These are phyloP conservation scores for Polyommatus iphigenia DNA, from an alignment of 2,888 invertebrate species.

Conservation along the genomic window DNA sequence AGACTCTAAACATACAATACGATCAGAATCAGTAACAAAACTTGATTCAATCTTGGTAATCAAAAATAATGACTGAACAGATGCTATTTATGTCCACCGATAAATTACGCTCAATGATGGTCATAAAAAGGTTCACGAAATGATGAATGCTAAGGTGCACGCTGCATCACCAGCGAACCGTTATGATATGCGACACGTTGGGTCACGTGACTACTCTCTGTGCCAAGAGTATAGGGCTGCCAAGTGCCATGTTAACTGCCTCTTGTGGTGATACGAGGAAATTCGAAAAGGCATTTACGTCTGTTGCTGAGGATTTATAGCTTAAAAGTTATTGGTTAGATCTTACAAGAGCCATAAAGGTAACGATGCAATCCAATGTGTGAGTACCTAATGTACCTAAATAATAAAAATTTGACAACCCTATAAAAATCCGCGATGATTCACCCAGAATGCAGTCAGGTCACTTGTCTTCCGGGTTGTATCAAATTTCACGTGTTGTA, in stretches of 20 bases:
- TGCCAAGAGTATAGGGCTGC: slow-evolving; percentile 55
- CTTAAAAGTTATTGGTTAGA: background rate
- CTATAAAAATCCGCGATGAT: slow-evolving; percentile 58
- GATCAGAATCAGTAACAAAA: background rate
- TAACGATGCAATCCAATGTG: background rate
- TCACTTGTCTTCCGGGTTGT: slow-evolving; percentile 46
- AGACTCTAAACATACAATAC: background rate
- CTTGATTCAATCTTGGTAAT: background rate
- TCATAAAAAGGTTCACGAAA: slow-evolving; percentile 9
- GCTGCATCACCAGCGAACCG: slow-evolving; percentile 40
- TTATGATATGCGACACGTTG: slow-evolving; percentile 50
- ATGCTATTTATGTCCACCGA: slow-evolving; percentile 6
- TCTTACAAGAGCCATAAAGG: background rate
- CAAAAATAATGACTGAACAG: slow-evolving; percentile 13
- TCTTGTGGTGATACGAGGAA: background rate
- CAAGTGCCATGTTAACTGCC: background rate
- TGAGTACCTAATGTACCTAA: background rate
- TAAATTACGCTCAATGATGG: slow-evolving; percentile 21
- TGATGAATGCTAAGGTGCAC: slow-evolving; percentile 10
- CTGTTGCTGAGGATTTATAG: background rate
- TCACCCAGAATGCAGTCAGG: slow-evolving; percentile 73
- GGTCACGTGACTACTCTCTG: slow-evolving; percentile 41
- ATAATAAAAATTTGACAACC: slow-evolving; percentile 33
- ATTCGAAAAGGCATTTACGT: background rate
- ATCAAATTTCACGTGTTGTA: slow-evolving; percentile 8